Base-by-base conservation (phyloP, 2,888 invertebrate species). In the Ormyrus labotus region DNA sequence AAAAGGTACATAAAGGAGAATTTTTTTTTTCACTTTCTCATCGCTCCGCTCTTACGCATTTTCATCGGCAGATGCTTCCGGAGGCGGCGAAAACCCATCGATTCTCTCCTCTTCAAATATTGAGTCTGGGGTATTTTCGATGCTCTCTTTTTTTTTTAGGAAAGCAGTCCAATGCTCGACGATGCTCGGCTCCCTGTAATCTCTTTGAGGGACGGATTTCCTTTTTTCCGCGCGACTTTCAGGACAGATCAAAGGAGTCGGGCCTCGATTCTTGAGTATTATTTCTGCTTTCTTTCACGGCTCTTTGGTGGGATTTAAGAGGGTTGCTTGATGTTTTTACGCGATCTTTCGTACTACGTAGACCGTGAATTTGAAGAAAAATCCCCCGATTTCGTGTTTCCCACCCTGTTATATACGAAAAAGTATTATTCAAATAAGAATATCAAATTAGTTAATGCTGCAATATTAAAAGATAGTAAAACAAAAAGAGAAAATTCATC, bases 31-130 rank as follows among this genome's bases (percentile, higher is more conserved):
- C 9, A 51, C 60, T 65, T 71, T 60, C 19, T 65, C 67, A 64
- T 45, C 63, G 64, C 34, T 34, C 8, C 34, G 11, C 61, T 58
- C 10, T 47, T 10, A 55, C 45, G 73, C 11, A 71, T 48, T 63
- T 61, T 68, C n/a, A 57, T 50, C 10, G 57, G 64, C 53, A 51
- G 57, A 71, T 67, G 71, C 69, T 69, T 81, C 71, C 68, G 75
- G 77, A 51, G 11, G 5, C 67, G 57, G 45, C 19, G 45, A 61
- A 73, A 68, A 72, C 19, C 19, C 45, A 11, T 47, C 63, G 63
- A 80, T 80, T 76, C 72, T 76, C 71, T 76, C 71, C 71, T 61
- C 71, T 76, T 76, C 72, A 80, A 80, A 80, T 80, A 80, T 71
- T 71, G 60, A 67, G 60, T 8, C 10, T 53, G 60, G 7, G 50